Evolutionary conservation across 1,140 invertebrate species (phyloP).

Genomic region (Aphidius gifuensis): DNA sequence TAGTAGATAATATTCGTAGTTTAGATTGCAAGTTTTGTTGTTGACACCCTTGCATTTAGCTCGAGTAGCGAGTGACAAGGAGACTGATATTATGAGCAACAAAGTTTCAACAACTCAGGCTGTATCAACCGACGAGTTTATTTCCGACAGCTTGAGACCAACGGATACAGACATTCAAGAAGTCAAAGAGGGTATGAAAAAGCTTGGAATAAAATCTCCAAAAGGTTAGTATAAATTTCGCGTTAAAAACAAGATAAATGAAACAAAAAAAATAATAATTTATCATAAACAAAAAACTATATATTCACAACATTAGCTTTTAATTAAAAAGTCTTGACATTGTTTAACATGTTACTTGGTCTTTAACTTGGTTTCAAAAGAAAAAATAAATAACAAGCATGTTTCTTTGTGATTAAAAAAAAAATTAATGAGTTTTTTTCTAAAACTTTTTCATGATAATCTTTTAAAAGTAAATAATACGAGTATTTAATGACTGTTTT

Average conservation of each 20-base stretch:
- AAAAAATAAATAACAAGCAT: too few species aligned
- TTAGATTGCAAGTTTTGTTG: slow-evolving; percentile 18
- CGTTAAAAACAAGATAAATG: background rate
- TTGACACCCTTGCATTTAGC: slow-evolving; percentile 40
- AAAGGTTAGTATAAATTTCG: slow-evolving; percentile 46
- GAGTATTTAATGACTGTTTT: too few species aligned
- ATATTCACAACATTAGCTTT: too few species aligned
- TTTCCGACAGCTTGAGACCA: slow-evolving; percentile 66
- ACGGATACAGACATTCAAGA: slow-evolving; percentile 64
- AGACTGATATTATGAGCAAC: slow-evolving; percentile 27
- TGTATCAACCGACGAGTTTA: slow-evolving; percentile 60
- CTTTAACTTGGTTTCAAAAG: too few species aligned
- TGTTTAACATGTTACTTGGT: too few species aligned
- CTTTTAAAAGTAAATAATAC: too few species aligned
- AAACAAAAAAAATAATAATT: too few species aligned
- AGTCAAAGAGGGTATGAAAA: slow-evolving; percentile 67
- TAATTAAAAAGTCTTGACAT: too few species aligned
- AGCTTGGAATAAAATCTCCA: slow-evolving; percentile 56
- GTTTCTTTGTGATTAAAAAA: too few species aligned
- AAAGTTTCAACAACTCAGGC: slow-evolving; percentile 31
- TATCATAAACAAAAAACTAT: too few species aligned
- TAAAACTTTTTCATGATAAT: too few species aligned
- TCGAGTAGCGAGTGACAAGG: slow-evolving; percentile 39
- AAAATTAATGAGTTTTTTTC: too few species aligned
- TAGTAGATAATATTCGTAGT: slow-evolving; percentile 2